phyloP scores from a whole-genome alignment of 2,113 vertebrate genomes.

The Oryctolagus cuniculus region mOryCun1.1 NC_091448.1:8150501-8151000 shows the following conservation, averaged over 20 bases:
- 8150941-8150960: neutral
- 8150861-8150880: neutral
- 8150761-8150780: neutral
- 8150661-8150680: neutral
- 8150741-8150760: neutral
- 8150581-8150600: neutral
- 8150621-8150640: neutral
- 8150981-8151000: neutral
- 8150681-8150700: neutral
- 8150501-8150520: neutral
- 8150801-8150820: neutral
- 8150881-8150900: neutral
- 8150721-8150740: neutral
- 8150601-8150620: neutral
- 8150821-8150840: neutral
- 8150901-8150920: neutral
- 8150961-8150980: neutral
- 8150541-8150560: neutral
- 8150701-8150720: neutral
- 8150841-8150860: too few relatives aligned
- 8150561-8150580: neutral
- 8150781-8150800: neutral
- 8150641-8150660: neutral
- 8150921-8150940: neutral
- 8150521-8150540: neutral